phyloP scores from a whole-genome alignment of 2,113 vertebrate species.

The Echinops telfairi region DNA sequence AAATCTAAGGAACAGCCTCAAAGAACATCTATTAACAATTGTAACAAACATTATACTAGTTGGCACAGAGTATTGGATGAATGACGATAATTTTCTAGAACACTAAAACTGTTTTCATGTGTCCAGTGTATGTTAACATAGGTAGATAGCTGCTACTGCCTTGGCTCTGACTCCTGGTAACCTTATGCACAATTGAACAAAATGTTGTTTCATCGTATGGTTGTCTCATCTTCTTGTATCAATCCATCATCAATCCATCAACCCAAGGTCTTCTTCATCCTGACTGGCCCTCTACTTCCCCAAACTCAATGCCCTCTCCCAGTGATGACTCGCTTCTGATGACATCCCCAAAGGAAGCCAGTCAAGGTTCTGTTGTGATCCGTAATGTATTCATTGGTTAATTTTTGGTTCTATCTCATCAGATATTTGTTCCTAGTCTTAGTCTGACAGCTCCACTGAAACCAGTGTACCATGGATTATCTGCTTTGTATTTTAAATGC shows the following conservation, averaged over 20 bases:
- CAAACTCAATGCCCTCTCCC: background rate
- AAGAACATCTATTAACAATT: conserved; percentile 20
- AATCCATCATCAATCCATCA: background rate
- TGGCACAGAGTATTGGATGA: background rate
- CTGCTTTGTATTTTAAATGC: background rate
- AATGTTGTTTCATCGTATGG: background rate
- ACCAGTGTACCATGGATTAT: background rate
- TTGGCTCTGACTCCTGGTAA: background rate
- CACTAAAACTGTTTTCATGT: conserved; percentile 1
- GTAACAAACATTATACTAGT: background rate
- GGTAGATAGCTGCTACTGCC: background rate
- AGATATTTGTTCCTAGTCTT: background rate
- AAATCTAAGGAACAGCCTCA: conserved; percentile 17
- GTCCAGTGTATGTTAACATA: background rate
- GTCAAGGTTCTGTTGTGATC: background rate
- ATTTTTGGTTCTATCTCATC: background rate
- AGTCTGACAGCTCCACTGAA: background rate
- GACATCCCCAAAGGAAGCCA: background rate
- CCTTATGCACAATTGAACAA: background rate
- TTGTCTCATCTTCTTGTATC: background rate
- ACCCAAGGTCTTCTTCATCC: background rate
- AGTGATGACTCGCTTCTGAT: background rate
- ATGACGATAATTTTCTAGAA: conserved; percentile 43
- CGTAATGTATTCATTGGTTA: background rate
- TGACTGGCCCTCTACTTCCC: background rate